A percentile compares a stretch with the other conserved stretches of the same genome.
Evolutionary conservation across 1,140 invertebrate species (phyloP).

Genomic region (Cardiocondyla obscurior): DNA sequence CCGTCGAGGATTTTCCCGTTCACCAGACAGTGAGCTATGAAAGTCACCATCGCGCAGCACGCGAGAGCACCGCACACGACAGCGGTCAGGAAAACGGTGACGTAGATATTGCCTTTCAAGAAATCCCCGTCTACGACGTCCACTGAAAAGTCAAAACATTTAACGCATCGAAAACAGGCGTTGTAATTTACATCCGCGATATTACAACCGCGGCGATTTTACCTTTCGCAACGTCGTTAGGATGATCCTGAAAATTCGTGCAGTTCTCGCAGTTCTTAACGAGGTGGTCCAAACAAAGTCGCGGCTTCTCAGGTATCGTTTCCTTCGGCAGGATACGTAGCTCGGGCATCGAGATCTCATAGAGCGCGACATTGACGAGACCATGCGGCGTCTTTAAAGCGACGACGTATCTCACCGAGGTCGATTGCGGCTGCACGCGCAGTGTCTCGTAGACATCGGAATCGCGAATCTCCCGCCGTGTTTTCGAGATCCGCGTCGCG

Average conservation of each 20-base stretch:
- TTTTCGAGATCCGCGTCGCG: constrained; percentile 62
- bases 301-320: constrained; percentile 59
- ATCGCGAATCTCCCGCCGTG: constrained; percentile 63
- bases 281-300: constrained; percentile 70
- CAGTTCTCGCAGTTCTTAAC: constrained; percentile 73
- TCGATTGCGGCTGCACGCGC: constrained; percentile 65
- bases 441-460: constrained; percentile 75
- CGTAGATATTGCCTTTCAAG: constrained; percentile 80
- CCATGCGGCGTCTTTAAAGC: constrained; percentile 61
- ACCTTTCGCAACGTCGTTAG: constrained; percentile 43
- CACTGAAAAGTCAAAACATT: constrained; percentile 7
- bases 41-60: constrained; percentile 82
- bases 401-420: constrained; percentile 71
- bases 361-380: constrained; percentile 63
- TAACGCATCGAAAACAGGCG: neutral
- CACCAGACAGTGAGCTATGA: constrained; percentile 84
- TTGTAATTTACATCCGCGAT: neutral
- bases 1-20: constrained; percentile 84
- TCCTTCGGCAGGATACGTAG: constrained; percentile 61
- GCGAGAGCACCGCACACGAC: constrained; percentile 81
- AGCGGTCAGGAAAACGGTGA: constrained; percentile 83
- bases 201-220: neutral
- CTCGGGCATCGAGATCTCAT: constrained; percentile 62
- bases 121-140: constrained; percentile 46
- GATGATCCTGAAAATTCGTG: constrained; percentile 70